A percentile compares a stretch with the other conserved stretches of the same genome.
These are phyloP conservation scores for Mimumesa dahlbomi DNA, from an alignment of 2,888 invertebrate species.

Conservation along the genomic window DNA sequence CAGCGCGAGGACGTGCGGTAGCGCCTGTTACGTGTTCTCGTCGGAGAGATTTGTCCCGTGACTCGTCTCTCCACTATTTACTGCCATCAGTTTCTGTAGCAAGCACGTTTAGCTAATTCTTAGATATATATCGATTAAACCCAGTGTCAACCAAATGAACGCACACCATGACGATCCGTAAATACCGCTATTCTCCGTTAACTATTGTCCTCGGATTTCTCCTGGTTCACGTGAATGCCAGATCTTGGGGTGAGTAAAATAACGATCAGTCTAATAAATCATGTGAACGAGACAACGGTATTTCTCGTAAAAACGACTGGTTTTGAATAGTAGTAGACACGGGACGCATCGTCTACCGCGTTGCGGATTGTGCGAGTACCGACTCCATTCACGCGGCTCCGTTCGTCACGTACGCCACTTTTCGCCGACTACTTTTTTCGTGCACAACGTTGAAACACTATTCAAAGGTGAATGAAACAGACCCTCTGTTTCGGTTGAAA, in stretches of 20 bases:
- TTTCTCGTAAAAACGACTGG: too few species aligned
- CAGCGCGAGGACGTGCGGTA: constrained; percentile 34
- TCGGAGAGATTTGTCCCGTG: constrained; percentile 7
- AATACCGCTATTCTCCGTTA: constrained; percentile 51
- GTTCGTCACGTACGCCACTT: constrained; percentile 77
- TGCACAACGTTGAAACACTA: constrained; percentile 22
- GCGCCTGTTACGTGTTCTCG: neutral
- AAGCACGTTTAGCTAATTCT: too few species aligned
- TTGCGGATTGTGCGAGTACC: constrained; percentile 41
- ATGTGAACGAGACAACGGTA: neutral
- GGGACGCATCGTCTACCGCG: constrained; percentile 27
- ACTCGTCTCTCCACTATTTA: neutral
- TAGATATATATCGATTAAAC: too few species aligned
- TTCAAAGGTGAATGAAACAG: constrained; percentile 54
- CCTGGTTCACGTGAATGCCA: constrained; percentile 60
- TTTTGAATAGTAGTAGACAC: neutral
- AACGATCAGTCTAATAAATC: neutral
- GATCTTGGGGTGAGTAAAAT: constrained; percentile 74
- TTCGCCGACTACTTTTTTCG: constrained; percentile 36
- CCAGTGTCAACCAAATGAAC: constrained; percentile 54
- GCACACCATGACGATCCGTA: constrained; percentile 62
- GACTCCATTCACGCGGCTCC: constrained; percentile 73
- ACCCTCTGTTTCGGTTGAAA: constrained; percentile 2
- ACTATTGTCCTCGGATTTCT: constrained; percentile 51
- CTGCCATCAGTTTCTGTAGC: too few species aligned